phyloP scores from a whole-genome alignment of 2,797 vertebrate species.

The Hyperoplus immaculatus region DNA sequence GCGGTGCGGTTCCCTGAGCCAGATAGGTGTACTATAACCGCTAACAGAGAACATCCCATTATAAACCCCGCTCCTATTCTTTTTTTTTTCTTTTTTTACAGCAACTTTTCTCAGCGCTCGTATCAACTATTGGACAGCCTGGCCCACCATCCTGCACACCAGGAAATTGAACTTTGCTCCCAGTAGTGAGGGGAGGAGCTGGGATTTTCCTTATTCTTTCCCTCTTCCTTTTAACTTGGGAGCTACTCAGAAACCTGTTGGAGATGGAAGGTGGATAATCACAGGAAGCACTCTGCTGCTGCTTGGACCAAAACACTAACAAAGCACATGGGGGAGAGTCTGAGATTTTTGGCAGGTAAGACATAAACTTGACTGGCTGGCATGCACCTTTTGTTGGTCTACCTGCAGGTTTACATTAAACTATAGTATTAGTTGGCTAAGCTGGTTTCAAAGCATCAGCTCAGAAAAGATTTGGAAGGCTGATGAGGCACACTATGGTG shows the following conservation, averaged over 20 bases:
- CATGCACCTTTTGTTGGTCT: slow-evolving; percentile 9
- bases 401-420: slow-evolving; percentile 4
- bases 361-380: background rate
- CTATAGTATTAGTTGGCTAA: background rate
- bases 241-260: slow-evolving; percentile 68
- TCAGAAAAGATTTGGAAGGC: background rate
- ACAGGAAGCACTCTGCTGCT: slow-evolving; percentile 32
- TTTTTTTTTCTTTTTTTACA: slow-evolving; percentile 3
- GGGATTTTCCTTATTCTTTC: slow-evolving; percentile 38
- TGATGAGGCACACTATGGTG: background rate
- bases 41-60: slow-evolving; percentile 43
- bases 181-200: slow-evolving; percentile 64
- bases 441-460: slow-evolving; percentile 6
- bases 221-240: slow-evolving; percentile 50
- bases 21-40: slow-evolving; percentile 52
- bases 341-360: slow-evolving; percentile 51
- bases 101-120: slow-evolving; percentile 23
- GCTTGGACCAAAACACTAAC: slow-evolving; percentile 41
- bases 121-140: slow-evolving; percentile 34
- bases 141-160: slow-evolving; percentile 52
- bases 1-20: slow-evolving; percentile 51
- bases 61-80: slow-evolving; percentile 41
- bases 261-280: slow-evolving; percentile 66
- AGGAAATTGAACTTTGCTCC: slow-evolving; percentile 79
- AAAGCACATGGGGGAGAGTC: slow-evolving; percentile 3